These are phyloP conservation scores for Sturmia bella DNA, from an alignment of 2,888 invertebrate genomes.

Conservation along the genomic window DNA sequence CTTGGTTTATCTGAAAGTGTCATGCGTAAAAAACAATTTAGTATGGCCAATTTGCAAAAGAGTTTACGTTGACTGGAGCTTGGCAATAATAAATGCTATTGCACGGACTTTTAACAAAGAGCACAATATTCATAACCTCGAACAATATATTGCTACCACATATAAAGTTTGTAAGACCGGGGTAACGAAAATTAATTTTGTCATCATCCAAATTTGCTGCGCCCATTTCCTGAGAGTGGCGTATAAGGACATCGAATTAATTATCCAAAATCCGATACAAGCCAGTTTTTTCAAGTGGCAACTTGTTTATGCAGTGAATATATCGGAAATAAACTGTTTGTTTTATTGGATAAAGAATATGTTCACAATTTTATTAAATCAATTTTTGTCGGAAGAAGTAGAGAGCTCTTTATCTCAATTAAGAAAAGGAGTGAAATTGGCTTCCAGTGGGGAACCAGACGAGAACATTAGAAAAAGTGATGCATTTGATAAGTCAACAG, in stretches of 20 bases:
- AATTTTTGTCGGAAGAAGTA: no score
- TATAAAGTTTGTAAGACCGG: neutral
- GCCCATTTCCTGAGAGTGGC: slow-evolving; percentile 17
- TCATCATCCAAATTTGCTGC: slow-evolving; percentile 46
- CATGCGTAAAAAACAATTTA: slow-evolving; percentile 8
- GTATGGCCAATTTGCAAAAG: slow-evolving; percentile 24
- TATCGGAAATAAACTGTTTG: no score
- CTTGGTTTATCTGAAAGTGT: neutral
- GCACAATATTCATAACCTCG: neutral
- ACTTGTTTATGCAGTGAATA: neutral
- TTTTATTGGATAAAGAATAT: no score
- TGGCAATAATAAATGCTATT: neutral
- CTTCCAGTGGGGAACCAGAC: no score
- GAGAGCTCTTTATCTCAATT: no score
- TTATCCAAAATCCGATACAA: neutral
- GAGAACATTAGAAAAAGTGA: no score
- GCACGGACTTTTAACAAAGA: neutral
- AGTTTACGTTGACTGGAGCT: slow-evolving; percentile 28
- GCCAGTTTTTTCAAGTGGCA: neutral
- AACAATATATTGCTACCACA: neutral
- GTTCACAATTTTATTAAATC: no score
- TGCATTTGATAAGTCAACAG: no score
- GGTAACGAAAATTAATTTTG: neutral
- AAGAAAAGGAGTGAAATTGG: no score
- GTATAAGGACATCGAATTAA: neutral